phyloP scores from a whole-genome alignment of 2,113 vertebrate species.

The Lasiurus cinereus region DNA sequence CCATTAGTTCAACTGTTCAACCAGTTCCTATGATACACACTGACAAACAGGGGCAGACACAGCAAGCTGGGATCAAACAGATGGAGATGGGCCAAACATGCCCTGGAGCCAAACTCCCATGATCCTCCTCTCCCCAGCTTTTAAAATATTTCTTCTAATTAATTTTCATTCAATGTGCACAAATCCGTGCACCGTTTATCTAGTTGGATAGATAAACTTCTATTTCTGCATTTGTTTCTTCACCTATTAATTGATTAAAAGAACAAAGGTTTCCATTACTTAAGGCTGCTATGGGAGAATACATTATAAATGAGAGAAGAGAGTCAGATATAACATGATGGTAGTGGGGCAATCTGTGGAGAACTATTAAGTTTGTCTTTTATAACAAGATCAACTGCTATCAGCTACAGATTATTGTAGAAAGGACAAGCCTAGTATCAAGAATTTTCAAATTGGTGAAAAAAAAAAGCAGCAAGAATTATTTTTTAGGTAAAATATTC shows the following conservation, averaged over 20 bases:
- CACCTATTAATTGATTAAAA: background rate
- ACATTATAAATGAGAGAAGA: background rate
- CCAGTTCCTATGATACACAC: too few relatives aligned
- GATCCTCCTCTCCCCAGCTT: too few relatives aligned
- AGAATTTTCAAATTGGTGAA: background rate
- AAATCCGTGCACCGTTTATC: too few relatives aligned
- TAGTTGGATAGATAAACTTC: background rate
- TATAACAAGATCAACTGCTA: background rate
- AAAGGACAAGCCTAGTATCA: background rate
- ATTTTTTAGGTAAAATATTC: constrained; percentile 1
- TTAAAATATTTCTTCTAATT: too few relatives aligned
- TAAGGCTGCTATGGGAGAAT: background rate
- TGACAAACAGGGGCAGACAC: too few relatives aligned
- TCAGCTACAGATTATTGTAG: background rate
- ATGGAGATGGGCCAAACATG: too few relatives aligned
- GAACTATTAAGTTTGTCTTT: background rate
- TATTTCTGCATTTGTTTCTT: background rate
- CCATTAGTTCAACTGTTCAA: too few relatives aligned
- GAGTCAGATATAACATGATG: background rate
- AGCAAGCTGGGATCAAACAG: too few relatives aligned
- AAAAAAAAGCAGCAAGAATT: background rate
- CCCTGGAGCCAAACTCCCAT: too few relatives aligned
- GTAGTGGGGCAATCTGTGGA: rapidly evolving
- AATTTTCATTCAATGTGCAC: too few relatives aligned
- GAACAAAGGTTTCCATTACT: background rate